Evolutionary conservation across 2,888 invertebrate genomes (phyloP).

Genomic region (Eupithecia inturbata): DNA sequence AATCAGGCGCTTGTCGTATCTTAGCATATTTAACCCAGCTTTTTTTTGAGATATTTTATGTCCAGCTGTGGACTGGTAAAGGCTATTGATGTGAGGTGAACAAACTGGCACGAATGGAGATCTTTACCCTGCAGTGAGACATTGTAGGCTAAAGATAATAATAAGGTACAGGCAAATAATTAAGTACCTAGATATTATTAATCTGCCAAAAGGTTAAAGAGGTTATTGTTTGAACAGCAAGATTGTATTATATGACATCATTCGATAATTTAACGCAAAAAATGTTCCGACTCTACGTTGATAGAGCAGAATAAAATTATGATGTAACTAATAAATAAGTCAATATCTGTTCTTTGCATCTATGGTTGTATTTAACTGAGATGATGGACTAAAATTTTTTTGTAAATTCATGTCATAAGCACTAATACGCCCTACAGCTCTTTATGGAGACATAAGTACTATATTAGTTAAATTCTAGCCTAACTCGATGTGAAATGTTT

Average conservation of each 20-base stretch:
- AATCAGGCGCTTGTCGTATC: not conserved
- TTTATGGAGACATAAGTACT: too few relatives aligned
- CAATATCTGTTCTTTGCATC: not conserved
- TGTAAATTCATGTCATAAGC: too few relatives aligned
- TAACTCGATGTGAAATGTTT: too few relatives aligned
- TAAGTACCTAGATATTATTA: not conserved
- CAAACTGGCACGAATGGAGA: not conserved
- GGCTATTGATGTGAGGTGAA: not conserved
- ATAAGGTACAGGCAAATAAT: not conserved
- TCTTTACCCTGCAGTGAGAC: not conserved
- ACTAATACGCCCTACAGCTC: too few relatives aligned
- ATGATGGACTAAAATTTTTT: too few relatives aligned
- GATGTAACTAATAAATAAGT: not conserved
- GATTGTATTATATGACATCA: not conserved
- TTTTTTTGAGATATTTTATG: too few relatives aligned
- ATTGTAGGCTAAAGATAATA: not conserved
- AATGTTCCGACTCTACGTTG: not conserved
- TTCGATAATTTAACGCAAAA: not conserved
- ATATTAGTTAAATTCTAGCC: too few relatives aligned
- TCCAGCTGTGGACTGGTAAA: not conserved
- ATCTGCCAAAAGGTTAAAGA: not conserved
- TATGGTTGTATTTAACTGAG: not conserved
- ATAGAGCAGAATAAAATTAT: not conserved
- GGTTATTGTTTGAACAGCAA: constrained; percentile 6
- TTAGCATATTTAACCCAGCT: too few relatives aligned